Evolutionary conservation across 2,113 vertebrate genomes (phyloP).

Genomic region (Tragelaphus scriptus): DNA sequence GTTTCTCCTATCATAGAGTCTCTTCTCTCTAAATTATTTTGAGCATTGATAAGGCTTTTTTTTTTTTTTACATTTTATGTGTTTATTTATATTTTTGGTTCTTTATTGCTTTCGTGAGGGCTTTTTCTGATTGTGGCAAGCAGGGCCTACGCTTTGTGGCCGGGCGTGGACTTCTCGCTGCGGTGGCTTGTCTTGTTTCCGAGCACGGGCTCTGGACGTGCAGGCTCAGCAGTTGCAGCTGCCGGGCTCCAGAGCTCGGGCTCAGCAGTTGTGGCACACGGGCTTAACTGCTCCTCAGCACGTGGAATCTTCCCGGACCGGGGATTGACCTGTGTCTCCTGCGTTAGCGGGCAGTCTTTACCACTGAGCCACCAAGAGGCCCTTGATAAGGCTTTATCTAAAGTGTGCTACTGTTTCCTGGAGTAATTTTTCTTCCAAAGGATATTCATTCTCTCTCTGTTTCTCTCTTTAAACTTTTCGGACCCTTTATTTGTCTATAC

Average conservation of each 20-base stretch:
- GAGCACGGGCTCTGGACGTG: fast-evolving
- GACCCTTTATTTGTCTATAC: neutral
- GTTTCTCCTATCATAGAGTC: too few species aligned
- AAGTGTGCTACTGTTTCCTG: neutral
- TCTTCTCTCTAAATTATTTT: too few species aligned
- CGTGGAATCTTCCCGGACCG: neutral
- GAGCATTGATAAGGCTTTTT: too few species aligned
- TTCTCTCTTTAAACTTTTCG: neutral
- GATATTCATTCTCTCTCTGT: neutral
- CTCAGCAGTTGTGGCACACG: fast-evolving
- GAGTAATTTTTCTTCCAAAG: neutral
- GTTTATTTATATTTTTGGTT: neutral
- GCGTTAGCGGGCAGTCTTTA: neutral
- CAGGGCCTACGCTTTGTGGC: neutral
- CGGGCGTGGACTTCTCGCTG: fast-evolving
- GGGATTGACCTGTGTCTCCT: neutral
- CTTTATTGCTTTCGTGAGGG: fast-evolving
- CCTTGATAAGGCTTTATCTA: neutral
- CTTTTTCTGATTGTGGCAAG: neutral
- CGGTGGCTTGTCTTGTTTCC: fast-evolving
- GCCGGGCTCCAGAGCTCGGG: neutral
- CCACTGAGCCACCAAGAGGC: neutral
- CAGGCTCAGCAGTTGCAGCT: neutral
- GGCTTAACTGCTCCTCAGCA: neutral
- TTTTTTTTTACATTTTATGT: neutral